These are phyloP conservation scores for Xiphophorus couchianus DNA, from an alignment of 2,113 vertebrate genomes.

Conservation along the genomic window DNA sequence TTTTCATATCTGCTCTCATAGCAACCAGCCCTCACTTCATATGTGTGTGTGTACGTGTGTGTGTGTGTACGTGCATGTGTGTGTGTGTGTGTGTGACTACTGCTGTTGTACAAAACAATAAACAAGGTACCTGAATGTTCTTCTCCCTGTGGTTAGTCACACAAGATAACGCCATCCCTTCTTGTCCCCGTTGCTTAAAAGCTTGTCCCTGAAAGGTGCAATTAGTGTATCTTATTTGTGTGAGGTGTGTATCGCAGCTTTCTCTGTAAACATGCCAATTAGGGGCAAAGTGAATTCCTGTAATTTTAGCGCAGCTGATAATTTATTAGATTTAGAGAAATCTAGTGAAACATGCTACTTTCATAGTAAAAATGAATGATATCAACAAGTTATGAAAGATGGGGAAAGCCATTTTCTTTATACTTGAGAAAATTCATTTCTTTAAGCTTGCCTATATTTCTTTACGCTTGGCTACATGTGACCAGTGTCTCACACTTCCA, in stretches of 20 bases:
- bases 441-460: no score
- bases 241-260: not conserved
- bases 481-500: no score
- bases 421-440: not conserved
- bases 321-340: not conserved
- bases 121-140: not conserved
- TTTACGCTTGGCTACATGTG: no score
- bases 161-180: not conserved
- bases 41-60: not conserved
- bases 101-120: not conserved
- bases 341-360: not conserved
- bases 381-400: constrained; percentile 6
- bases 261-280: not conserved
- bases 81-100: not conserved
- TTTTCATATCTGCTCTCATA: not conserved
- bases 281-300: not conserved
- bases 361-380: not conserved
- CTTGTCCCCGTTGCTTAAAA: not conserved
- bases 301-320: not conserved
- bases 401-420: constrained; percentile 17
- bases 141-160: not conserved
- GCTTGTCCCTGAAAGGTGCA: not conserved
- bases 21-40: not conserved
- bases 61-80: not conserved
- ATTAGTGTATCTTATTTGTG: not conserved